Evolutionary conservation across 2,797 vertebrate genomes (phyloP).

Genomic region (Catharus ustulatus): DNA sequence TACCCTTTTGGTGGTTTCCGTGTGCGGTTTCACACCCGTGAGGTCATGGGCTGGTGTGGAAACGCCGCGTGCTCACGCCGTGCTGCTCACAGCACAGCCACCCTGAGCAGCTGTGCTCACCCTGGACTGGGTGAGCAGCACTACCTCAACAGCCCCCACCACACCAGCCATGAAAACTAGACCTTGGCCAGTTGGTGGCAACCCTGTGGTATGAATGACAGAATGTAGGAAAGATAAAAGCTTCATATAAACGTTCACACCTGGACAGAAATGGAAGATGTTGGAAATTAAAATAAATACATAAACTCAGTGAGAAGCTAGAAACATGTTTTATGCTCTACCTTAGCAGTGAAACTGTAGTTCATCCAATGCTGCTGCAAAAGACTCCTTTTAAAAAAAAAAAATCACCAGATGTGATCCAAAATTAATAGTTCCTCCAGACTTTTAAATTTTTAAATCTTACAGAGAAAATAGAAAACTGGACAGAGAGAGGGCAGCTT

Average conservation of each 20-base stretch:
- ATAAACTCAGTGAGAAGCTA: not conserved
- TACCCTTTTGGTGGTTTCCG: conserved; percentile 22
- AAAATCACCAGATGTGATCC: not conserved
- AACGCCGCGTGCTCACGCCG: not conserved
- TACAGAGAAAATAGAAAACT: not conserved
- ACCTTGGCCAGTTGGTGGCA: not conserved
- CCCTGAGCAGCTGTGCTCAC: not conserved
- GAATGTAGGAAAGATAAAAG: not conserved
- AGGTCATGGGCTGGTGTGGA: not conserved
- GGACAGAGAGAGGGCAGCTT: not conserved
- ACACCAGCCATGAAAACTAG: not conserved
- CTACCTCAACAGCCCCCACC: not conserved
- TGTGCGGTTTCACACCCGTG: conserved; percentile 14
- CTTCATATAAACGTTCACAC: not conserved
- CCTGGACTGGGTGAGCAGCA: accelerated
- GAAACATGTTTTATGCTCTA: not conserved
- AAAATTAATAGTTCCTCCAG: not conserved
- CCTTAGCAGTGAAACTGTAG: not conserved
- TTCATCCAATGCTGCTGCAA: not conserved
- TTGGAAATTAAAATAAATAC: not conserved
- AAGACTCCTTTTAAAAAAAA: not conserved
- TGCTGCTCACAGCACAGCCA: not conserved
- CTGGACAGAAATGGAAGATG: not conserved
- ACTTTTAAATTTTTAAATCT: not conserved
- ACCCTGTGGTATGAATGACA: accelerated